A percentile compares a stretch with the other conserved stretches of the same genome.
Evolutionary conservation across 2,888 invertebrate species (phyloP).

Genomic region (Odontothrips loti): DNA sequence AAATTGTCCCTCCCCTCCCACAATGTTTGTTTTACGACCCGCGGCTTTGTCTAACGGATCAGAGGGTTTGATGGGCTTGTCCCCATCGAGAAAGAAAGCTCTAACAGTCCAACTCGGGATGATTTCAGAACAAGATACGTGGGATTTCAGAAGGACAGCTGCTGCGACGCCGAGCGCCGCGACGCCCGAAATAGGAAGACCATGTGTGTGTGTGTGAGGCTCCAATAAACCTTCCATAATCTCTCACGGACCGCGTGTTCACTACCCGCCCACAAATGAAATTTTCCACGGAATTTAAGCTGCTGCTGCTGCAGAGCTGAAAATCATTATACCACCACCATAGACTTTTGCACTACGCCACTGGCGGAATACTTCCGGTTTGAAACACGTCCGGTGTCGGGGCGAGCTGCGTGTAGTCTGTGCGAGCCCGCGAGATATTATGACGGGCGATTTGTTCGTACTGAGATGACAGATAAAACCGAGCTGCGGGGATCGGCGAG

Average conservation of each 20-base stretch:
- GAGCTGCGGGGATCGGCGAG: neutral
- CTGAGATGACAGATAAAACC: conserved; percentile 5
- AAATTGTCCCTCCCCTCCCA: conserved; percentile 9
- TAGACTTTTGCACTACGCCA: too few relatives aligned
- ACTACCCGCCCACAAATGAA: neutral
- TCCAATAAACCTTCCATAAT: neutral
- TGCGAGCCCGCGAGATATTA: neutral
- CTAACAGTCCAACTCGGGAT: too few relatives aligned
- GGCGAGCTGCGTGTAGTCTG: neutral
- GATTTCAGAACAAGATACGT: too few relatives aligned
- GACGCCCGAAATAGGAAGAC: conserved; percentile 2
- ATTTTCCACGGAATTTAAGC: too few relatives aligned
- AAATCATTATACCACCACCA: too few relatives aligned
- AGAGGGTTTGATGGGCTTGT: neutral
- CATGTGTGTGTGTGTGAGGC: neutral
- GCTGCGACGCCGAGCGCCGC: neutral
- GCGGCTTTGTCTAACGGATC: neutral
- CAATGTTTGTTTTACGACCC: conserved; percentile 16
- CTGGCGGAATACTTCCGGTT: neutral
- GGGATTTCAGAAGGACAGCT: too few relatives aligned
- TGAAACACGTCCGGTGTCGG: neutral
- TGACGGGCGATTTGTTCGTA: neutral
- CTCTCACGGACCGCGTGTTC: neutral
- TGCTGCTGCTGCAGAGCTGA: too few relatives aligned
- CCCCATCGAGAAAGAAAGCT: too few relatives aligned